A percentile compares a stretch with the other conserved stretches of the same genome.
Conservation (phyloP, 2,113 vertebrate species). For the Saccopteryx leptura region DNA sequence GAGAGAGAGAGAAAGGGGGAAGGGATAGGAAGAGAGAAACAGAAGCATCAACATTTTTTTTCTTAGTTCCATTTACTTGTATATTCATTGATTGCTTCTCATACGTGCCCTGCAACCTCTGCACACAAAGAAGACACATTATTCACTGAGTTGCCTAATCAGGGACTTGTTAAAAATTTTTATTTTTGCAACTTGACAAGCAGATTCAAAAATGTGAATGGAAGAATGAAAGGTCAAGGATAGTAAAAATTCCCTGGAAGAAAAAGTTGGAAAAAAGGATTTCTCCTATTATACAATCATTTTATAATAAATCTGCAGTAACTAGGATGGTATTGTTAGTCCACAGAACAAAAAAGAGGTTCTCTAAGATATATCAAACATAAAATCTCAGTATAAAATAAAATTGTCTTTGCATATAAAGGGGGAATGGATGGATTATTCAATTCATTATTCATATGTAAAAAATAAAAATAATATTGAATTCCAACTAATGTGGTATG, state of each 20-base stretch:
- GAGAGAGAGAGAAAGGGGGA: too few relatives aligned
- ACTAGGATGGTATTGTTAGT: neutral
- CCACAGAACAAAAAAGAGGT: neutral
- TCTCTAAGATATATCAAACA: neutral
- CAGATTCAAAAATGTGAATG: neutral
- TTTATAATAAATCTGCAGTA: constrained; percentile 5
- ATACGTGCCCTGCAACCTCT: too few relatives aligned
- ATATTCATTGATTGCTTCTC: too few relatives aligned
- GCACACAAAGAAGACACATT: too few relatives aligned
- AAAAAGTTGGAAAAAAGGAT: neutral
- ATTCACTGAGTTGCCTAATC: too few relatives aligned
- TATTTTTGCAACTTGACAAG: neutral
- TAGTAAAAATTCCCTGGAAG: neutral
- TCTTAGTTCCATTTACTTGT: too few relatives aligned
- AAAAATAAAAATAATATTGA: constrained; percentile 25
- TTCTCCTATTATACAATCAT: neutral
- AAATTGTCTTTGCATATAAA: neutral
- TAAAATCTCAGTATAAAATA: neutral
- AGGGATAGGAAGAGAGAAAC: too few relatives aligned
- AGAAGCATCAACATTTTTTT: too few relatives aligned
- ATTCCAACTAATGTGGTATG: neutral
- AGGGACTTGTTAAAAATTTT: neutral
- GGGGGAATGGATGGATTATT: neutral
- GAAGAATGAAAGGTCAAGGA: neutral
- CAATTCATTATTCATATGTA: neutral